Evolutionary conservation across 2,797 vertebrate species (phyloP), one percentile per base, ranked within the genome.

Genomic region (Sebastes flavidus): DNA sequence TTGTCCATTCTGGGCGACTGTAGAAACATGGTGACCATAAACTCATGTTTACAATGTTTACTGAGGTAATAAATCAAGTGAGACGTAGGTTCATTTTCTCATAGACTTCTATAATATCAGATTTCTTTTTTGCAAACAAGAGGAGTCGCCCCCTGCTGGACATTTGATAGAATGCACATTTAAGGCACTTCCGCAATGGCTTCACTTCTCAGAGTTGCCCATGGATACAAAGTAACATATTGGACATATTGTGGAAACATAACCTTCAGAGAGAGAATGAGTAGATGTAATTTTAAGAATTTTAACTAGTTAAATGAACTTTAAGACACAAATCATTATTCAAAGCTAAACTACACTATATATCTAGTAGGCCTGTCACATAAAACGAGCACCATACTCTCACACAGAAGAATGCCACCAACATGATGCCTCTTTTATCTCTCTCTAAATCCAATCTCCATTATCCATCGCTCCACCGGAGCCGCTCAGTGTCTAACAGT

Each of bases 31-130:
- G 46, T 1, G 18, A 6, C 7, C 46, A 49, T 49, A 49, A 49
- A 49, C 18, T 4, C 3, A 3, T 46, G 3, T 46, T 46, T 0
- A 49, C 18, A 49, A 20, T 49, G 0, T 49, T 49, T 20, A 49
- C 18, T 20, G 0, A 20, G 18, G 18, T 46, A 49, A 49, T 49
- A 49, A 49, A 49, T 49, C 46, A 49, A 46, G 46, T 8, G 46
- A 20, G 46, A 49, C 0, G 46, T 49, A 49, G 46, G 46, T 1
- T 49, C 18, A 49, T 49, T 4, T 49, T 49, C 46, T 49, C 18
- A 20, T 8, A 49, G 46, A 49, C 46, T 46, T 46, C 42, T 46
- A 46, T 46, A 18, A 1, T 0, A 42, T 42, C 38, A 16, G 38
- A 42, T 2, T 42, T 42, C 5, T 42, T 42, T 38, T 42, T 42